Percentiles rank a stretch among this genome's conserved stretches.
phyloP scores from a whole-genome alignment of 2,797 vertebrate species.

The Leptoclinus maculatus region DNA sequence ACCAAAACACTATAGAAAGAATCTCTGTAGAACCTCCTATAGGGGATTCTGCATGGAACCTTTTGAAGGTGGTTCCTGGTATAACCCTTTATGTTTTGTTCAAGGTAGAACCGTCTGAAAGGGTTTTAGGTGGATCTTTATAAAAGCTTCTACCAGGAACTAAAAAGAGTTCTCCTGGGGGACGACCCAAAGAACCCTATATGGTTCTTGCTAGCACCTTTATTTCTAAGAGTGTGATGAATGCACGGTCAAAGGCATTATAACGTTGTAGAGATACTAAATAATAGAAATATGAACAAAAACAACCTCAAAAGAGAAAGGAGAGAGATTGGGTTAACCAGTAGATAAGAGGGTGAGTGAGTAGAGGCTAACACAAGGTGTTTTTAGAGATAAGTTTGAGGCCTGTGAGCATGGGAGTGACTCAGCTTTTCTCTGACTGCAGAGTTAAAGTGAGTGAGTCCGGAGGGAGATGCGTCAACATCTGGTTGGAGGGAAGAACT shows the following conservation, averaged over 20 bases:
- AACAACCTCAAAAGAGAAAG: constrained; percentile 4
- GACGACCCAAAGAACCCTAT: not conserved
- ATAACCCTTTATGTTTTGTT: not conserved
- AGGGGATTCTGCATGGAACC: not conserved
- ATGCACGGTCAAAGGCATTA: constrained; percentile 11
- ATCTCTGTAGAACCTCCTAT: not conserved
- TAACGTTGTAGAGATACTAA: not conserved
- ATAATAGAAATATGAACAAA: constrained; percentile 32
- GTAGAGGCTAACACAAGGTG: constrained; percentile 21
- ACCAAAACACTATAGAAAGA: not conserved
- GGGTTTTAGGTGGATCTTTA: not conserved
- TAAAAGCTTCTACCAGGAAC: not conserved
- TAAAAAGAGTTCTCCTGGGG: not conserved
- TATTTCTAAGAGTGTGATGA: constrained; percentile 13
- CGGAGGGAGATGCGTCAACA: not conserved
- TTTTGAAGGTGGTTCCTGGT: not conserved
- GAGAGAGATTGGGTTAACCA: not conserved
- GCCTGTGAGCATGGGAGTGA: constrained; percentile 25
- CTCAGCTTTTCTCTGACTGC: constrained; percentile 27
- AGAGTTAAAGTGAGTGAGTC: constrained; percentile 8
- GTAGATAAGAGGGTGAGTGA: constrained; percentile 30
- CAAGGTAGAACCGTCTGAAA: not conserved
- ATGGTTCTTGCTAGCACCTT: not conserved
- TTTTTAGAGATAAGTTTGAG: constrained; percentile 41
- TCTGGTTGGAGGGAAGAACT: not conserved